Evolutionary conservation across 2,888 invertebrate species (phyloP).

Genomic region (Callyntrura guangdongensis): DNA sequence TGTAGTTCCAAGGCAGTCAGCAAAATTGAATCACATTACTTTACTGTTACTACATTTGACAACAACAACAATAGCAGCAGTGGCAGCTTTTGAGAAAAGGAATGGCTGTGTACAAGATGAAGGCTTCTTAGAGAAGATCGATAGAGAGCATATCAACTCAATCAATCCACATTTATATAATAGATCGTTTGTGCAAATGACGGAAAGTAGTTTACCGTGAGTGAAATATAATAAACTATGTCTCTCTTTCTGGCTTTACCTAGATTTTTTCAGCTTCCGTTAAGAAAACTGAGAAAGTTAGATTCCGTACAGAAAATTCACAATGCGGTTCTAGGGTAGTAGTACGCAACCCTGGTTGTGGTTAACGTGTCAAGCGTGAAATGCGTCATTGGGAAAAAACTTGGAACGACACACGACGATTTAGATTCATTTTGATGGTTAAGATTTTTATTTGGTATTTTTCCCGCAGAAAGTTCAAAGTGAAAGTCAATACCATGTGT

Average conservation of each 20-base stretch:
- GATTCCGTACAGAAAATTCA: too few species aligned
- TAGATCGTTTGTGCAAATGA: constrained; percentile 58
- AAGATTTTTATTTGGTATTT: too few species aligned
- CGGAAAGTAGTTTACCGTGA: constrained; percentile 51
- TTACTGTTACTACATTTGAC: constrained; percentile 20
- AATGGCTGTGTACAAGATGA: not conserved
- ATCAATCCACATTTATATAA: constrained; percentile 17
- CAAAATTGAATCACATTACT: constrained; percentile 8
- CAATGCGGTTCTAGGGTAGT: too few species aligned
- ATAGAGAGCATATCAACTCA: constrained; percentile 16
- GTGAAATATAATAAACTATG: constrained; percentile 9
- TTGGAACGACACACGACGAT: not conserved
- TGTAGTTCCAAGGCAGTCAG: not conserved
- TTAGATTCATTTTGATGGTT: not conserved
- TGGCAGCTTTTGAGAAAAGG: not conserved
- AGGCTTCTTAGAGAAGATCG: not conserved
- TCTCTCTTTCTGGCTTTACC: not conserved
- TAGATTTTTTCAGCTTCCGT: not conserved
- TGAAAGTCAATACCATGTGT: not conserved
- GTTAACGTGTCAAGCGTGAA: too few species aligned
- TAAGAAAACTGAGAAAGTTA: not conserved
- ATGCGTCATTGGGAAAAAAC: too few species aligned
- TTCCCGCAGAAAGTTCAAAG: too few species aligned
- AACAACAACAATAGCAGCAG: not conserved
- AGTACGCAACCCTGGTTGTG: too few species aligned